Conservation (phyloP, 2,888 invertebrate genomes). For the Thereva unica region DNA sequence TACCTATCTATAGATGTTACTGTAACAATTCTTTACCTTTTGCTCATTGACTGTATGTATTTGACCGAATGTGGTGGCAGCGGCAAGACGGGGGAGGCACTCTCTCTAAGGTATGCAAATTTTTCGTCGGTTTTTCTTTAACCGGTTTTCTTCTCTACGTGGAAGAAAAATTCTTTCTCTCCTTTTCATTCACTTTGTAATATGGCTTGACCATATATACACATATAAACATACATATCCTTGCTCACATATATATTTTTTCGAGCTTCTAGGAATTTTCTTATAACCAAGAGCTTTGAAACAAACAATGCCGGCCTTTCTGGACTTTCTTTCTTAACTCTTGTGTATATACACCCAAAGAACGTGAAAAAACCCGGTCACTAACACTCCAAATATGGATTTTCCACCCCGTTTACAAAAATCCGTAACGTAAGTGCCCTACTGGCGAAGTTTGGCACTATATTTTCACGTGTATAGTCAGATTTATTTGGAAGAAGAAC, state of each 20-base stretch:
- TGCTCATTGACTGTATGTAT: slow-evolving; percentile 13
- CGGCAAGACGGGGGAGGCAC: too few species aligned
- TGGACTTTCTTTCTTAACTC: background rate
- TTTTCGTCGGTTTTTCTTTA: slow-evolving; percentile 6
- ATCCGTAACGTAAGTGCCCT: slow-evolving; percentile 6
- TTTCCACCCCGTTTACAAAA: slow-evolving; percentile 3
- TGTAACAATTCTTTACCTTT: slow-evolving; percentile 3
- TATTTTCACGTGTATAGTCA: too few species aligned
- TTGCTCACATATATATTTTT: too few species aligned
- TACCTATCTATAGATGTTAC: background rate
- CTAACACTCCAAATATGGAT: slow-evolving; percentile 14
- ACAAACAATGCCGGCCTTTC: too few species aligned
- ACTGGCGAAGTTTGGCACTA: background rate
- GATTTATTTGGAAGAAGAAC: too few species aligned
- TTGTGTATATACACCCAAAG: background rate
- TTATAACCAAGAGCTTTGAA: too few species aligned
- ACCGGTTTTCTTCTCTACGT: background rate
- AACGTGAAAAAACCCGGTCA: slow-evolving; percentile 9
- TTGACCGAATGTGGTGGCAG: too few species aligned
- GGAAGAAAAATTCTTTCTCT: slow-evolving; percentile 11
- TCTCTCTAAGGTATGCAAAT: slow-evolving; percentile 21
- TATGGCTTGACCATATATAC: slow-evolving; percentile 25
- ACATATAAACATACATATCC: background rate
- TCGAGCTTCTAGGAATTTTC: too few species aligned
- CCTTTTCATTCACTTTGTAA: slow-evolving; percentile 20